phyloP scores from a whole-genome alignment of 2,797 vertebrate genomes.

The Mus spretus region DNA sequence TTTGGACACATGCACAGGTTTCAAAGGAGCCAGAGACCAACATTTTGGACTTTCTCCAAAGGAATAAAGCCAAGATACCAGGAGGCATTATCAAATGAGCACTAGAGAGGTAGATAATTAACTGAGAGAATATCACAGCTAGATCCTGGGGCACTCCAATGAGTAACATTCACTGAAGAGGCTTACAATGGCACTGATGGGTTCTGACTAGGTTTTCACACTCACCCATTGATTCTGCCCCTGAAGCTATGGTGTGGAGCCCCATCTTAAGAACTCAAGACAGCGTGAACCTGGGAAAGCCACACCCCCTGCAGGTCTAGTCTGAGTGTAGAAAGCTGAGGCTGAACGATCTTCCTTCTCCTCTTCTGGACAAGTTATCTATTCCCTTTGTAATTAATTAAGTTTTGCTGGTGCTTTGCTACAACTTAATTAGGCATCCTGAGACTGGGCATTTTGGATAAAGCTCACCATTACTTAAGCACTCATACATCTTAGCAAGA shows the following conservation, averaged over 20 bases:
- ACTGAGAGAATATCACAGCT: neutral
- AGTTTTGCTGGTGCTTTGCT: slow-evolving; percentile 16
- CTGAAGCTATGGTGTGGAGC: no score
- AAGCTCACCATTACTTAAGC: neutral
- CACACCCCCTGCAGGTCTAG: neutral
- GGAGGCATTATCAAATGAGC: neutral
- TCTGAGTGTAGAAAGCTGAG: no score
- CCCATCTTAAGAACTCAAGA: neutral
- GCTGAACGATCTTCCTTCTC: neutral
- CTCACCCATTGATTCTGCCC: no score
- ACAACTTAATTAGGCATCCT: slow-evolving; percentile 20
- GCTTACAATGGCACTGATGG: neutral
- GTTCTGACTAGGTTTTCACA: neutral
- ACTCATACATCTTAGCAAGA: neutral
- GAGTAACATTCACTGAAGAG: neutral
- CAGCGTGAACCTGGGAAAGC: neutral
- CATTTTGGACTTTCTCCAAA: neutral
- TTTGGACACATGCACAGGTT: neutral
- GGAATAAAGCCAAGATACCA: neutral
- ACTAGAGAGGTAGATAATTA: neutral
- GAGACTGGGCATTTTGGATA: neutral
- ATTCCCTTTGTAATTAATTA: neutral
- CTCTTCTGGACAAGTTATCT: neutral
- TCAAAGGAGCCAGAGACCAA: neutral
- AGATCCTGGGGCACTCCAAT: neutral